Conservation (phyloP, 2,113 vertebrate species). For the Takifugu flavidus region DNA sequence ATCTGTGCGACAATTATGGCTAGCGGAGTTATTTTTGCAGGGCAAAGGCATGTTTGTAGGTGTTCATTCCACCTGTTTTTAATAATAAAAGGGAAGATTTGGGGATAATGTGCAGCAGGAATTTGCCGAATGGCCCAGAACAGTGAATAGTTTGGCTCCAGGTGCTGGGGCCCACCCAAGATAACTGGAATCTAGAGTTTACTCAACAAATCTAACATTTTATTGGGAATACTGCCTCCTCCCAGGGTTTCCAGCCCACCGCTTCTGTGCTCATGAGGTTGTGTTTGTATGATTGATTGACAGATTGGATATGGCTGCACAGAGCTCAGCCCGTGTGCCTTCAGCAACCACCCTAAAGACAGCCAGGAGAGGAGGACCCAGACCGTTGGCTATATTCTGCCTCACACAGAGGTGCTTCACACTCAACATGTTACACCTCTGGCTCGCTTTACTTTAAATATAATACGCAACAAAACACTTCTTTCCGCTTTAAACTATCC, state of each 20-base stretch:
- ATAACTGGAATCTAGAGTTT: constrained; percentile 72
- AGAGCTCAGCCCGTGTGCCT: constrained; percentile 94
- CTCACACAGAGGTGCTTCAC: constrained; percentile 84
- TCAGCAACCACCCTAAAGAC: constrained; percentile 78
- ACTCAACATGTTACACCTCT: background rate
- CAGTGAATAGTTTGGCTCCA: constrained; percentile 40
- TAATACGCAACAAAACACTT: too few species aligned
- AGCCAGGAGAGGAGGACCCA: constrained; percentile 69
- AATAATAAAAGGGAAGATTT: constrained; percentile 3
- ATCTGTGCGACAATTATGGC: constrained; percentile 5
- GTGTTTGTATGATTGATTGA: constrained; percentile 24
- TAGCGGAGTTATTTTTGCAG: background rate
- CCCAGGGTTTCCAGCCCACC: constrained; percentile 18
- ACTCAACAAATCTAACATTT: constrained; percentile 72
- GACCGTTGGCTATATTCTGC: constrained; percentile 79
- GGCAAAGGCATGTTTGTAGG: constrained; percentile 6
- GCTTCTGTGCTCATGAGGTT: background rate
- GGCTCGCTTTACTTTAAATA: background rate
- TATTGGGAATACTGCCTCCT: constrained; percentile 57
- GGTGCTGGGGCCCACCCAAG: constrained; percentile 32
- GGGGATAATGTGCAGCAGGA: background rate
- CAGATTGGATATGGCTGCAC: constrained; percentile 92
- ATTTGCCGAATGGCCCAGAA: constrained; percentile 13
- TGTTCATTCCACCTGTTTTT: constrained; percentile 4
- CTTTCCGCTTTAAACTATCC: too few species aligned